These are phyloP conservation scores for Nyctibius grandis DNA, from an alignment of 2,797 vertebrate species.

Conservation along the genomic window DNA sequence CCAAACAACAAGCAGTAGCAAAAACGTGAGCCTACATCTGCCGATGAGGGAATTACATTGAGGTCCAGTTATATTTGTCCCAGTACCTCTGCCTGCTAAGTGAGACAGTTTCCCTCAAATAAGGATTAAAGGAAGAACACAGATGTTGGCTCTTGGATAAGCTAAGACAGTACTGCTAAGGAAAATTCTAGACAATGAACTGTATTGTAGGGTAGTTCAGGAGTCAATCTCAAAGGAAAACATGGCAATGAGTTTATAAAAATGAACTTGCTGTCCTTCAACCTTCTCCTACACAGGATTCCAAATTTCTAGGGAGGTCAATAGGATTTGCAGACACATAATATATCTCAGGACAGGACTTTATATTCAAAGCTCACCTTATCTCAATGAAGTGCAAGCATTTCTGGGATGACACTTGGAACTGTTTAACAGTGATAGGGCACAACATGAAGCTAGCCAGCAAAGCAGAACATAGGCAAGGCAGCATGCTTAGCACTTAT, in stretches of 20 bases:
- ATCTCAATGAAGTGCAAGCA: not conserved
- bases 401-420: not conserved
- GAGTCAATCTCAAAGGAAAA: not conserved
- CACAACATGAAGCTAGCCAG: not conserved
- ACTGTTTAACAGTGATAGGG: not conserved
- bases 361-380: not conserved
- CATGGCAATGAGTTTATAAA: not conserved
- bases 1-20: not conserved
- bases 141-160: not conserved
- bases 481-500: not conserved
- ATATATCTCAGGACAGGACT: not conserved
- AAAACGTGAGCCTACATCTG: not conserved
- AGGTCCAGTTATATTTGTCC: slow-evolving; percentile 49
- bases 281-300: not conserved
- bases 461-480: not conserved
- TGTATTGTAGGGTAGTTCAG: not conserved
- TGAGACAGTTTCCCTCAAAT: not conserved
- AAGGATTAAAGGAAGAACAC: slow-evolving; percentile 25
- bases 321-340: not conserved
- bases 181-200: not conserved
- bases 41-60: not conserved
- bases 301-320: not conserved
- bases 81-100: slow-evolving; percentile 22
- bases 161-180: not conserved
- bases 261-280: not conserved